These are phyloP conservation scores for Cybosia mesomella DNA, from an alignment of 2,888 invertebrate genomes.

Conservation along the genomic window DNA sequence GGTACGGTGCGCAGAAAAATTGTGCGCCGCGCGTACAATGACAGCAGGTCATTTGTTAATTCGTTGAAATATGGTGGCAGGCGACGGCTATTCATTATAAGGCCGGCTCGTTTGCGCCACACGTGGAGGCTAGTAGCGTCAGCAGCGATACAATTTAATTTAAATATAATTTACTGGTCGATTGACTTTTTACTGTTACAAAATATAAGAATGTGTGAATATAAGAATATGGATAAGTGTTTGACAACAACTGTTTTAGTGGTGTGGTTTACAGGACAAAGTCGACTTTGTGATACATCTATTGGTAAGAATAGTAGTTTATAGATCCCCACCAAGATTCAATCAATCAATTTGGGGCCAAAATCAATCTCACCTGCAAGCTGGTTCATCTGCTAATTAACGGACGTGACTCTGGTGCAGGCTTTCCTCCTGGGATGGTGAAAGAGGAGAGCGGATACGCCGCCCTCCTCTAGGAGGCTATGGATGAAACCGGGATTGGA, in stretches of 20 bases:
- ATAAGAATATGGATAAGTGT: not conserved
- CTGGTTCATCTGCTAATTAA: no score
- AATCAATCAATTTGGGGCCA: no score
- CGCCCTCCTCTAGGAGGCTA: no score
- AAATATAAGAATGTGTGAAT: not conserved
- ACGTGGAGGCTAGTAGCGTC: slow-evolving; percentile 76
- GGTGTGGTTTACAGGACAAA: no score
- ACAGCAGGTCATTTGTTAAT: slow-evolving; percentile 86
- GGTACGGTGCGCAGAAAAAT: slow-evolving; percentile 85
- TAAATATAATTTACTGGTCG: not conserved
- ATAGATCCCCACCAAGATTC: no score
- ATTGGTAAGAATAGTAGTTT: no score
- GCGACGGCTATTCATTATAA: slow-evolving; percentile 85
- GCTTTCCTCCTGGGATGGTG: no score
- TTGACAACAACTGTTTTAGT: no score
- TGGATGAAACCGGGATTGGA: no score
- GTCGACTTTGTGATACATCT: no score
- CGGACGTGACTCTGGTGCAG: not conserved
- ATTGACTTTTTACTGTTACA: not conserved
- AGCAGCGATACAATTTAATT: slow-evolving; percentile 50
- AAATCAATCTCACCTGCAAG: no score
- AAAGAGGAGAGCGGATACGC: no score
- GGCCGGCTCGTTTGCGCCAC: slow-evolving; percentile 84
- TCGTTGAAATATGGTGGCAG: slow-evolving; percentile 84
- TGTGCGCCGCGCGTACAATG: slow-evolving; percentile 78